Evolutionary conservation across 92 coral and sea anemone species (phyloP).

Genomic region (Pocillopora grandis): DNA sequence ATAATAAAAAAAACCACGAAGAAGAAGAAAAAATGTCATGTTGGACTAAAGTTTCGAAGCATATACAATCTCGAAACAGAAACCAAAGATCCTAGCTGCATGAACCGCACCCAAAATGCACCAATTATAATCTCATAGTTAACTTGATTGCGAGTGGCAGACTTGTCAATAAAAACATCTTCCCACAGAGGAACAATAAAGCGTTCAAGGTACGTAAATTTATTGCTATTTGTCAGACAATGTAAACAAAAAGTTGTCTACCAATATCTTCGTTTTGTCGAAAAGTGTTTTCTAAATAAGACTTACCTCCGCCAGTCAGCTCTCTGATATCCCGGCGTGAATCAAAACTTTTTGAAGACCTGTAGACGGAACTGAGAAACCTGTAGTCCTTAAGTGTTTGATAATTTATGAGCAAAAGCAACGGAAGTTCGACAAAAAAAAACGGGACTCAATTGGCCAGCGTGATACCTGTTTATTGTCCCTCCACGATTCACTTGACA

Average conservation of each 20-base stretch:
- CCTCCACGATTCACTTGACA: conserved; percentile 22
- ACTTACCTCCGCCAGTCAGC: conserved; percentile 15
- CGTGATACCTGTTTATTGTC: conserved; percentile 6
- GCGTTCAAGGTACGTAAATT: neutral
- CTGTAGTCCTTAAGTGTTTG: conserved; percentile 15
- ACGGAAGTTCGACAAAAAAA: conserved; percentile 3
- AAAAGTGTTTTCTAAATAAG: neutral
- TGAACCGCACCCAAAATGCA: neutral
- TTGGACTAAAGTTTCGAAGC: too few species aligned
- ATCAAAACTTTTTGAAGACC: conserved; percentile 6
- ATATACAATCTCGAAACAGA: too few species aligned
- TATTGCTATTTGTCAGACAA: neutral
- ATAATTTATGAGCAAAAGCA: conserved; percentile 14
- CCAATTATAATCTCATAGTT: neutral
- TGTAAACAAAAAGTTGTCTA: neutral
- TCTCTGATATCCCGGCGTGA: neutral
- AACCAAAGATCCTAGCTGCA: too few species aligned
- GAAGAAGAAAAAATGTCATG: too few species aligned
- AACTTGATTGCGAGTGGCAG: neutral
- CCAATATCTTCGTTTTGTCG: neutral
- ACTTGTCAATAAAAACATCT: neutral
- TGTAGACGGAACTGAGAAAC: neutral
- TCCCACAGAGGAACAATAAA: neutral
- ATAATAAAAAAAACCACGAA: too few species aligned
- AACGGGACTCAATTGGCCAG: conserved; percentile 13